These are phyloP conservation scores for Cyprinella venusta DNA, from an alignment of 2,797 vertebrate species.

Conservation along the genomic window DNA sequence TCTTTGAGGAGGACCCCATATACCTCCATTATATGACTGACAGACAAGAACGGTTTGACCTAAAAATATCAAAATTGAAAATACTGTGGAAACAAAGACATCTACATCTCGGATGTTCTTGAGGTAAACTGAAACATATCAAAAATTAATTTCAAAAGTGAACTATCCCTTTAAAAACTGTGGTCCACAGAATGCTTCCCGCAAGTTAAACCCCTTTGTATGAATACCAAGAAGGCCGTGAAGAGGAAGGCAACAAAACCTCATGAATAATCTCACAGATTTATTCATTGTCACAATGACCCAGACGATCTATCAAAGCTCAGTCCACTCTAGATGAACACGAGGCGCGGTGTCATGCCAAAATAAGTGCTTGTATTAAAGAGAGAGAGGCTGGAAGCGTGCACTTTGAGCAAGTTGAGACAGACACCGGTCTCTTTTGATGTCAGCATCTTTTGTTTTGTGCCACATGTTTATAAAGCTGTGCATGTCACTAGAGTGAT, in stretches of 20 bases:
- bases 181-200: not conserved
- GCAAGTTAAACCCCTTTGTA: not conserved
- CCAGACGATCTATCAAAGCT: not conserved
- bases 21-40: too few species aligned
- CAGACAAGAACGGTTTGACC: too few species aligned
- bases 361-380: conserved; percentile 8
- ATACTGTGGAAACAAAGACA: too few species aligned
- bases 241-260: conserved; percentile 11
- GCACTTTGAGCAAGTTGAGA: not conserved
- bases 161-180: not conserved
- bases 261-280: conserved; percentile 25
- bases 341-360: not conserved
- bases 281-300: conserved; percentile 12
- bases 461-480: not conserved
- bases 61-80: too few species aligned
- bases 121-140: too few species aligned
- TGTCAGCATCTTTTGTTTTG: conserved; percentile 21
- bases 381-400: not conserved
- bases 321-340: not conserved
- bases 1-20: too few species aligned
- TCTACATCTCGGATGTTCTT: too few species aligned
- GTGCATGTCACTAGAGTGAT: not conserved
- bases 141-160: too few species aligned
- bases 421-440: not conserved
- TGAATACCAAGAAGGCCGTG: not conserved